Conservation (phyloP, 2,113 vertebrate genomes). For the Lanius ludovicianus region DNA sequence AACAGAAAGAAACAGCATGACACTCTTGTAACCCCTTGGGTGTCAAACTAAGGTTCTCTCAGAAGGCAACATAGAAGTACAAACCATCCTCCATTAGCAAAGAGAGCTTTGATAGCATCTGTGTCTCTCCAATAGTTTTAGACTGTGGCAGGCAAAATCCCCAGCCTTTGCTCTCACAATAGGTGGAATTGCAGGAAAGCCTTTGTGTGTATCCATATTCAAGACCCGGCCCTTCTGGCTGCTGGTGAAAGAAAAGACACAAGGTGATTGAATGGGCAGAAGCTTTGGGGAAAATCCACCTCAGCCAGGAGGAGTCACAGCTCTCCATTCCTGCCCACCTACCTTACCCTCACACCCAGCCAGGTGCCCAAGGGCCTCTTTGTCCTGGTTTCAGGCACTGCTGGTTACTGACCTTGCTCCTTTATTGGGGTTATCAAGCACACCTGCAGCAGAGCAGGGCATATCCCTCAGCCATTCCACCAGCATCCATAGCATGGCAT, state of each 20-base stretch:
- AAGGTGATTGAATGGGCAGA: background rate
- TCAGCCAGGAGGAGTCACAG: background rate
- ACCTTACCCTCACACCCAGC: no score
- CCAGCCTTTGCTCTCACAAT: background rate
- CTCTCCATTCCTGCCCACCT: background rate
- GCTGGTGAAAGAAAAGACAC: background rate
- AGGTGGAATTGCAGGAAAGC: background rate
- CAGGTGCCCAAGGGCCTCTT: background rate
- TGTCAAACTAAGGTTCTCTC: background rate
- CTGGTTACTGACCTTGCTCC: background rate
- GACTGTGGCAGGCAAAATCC: background rate
- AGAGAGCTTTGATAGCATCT: background rate
- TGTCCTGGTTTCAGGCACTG: background rate
- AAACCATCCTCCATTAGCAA: background rate
- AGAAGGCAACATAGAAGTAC: background rate
- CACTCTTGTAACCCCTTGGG: background rate
- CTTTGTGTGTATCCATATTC: rapidly evolving
- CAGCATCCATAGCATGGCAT: rapidly evolving
- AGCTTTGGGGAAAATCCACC: background rate
- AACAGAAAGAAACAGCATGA: background rate
- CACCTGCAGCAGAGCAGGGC: background rate
- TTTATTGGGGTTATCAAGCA: background rate
- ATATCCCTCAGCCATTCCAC: rapidly evolving
- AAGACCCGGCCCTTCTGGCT: background rate
- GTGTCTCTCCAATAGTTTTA: background rate